Base-by-base conservation (phyloP, 2,113 vertebrate species). In the Phalacrocorax brasilianus region DNA sequence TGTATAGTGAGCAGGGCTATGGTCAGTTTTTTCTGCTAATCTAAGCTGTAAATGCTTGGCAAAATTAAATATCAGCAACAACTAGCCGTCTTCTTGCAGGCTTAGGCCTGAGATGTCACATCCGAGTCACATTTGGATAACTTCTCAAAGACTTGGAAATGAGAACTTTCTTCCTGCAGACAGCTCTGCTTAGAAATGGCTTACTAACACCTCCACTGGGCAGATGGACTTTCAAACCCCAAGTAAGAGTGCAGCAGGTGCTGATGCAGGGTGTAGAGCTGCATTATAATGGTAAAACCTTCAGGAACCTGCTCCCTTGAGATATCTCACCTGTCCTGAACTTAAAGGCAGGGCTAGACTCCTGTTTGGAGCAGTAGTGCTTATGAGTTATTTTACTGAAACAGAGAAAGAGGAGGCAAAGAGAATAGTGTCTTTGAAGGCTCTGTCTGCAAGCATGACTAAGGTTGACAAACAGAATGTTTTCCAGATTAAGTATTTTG, bases 11-110 rank as follows among this genome's bases (percentile, higher is more conserved):
- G 83, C 66, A 78, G 62, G 45, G 18, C 74, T 76, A 14, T 6
- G 45, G 73, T 75, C 77, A 82, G 28, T 45, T 72, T 74, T 96
- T 93, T 89, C 72, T 97, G 94, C 89, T 94, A 85, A 85, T 92
- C 84, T 95, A 81, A 95, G 89, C 94, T 93, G 84, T 87, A 89
- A 95, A 81, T 77, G 56, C 80, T 91, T 93, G 66, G 86, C 77
- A 81, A 71, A 89, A 71, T 74, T 45, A 49, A 87, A 50, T 47
- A 58, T 45, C 70, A 35, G 90, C 89, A 93, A 7, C 58, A 72
- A 8, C 71, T 30, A 19, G 44, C 58, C 28, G 58, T n/a, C 35
- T 89, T n/a, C 91, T 89, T 89, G 61, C 85, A 89, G 40, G 33
- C 66, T 89, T 14, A 66, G 53, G 81, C 63, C 81, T 22, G 67